A percentile compares a stretch with the other conserved stretches of the same genome.
These are phyloP conservation scores for Labeo catla DNA, from an alignment of 2,113 vertebrate species.

Conservation along the genomic window DNA sequence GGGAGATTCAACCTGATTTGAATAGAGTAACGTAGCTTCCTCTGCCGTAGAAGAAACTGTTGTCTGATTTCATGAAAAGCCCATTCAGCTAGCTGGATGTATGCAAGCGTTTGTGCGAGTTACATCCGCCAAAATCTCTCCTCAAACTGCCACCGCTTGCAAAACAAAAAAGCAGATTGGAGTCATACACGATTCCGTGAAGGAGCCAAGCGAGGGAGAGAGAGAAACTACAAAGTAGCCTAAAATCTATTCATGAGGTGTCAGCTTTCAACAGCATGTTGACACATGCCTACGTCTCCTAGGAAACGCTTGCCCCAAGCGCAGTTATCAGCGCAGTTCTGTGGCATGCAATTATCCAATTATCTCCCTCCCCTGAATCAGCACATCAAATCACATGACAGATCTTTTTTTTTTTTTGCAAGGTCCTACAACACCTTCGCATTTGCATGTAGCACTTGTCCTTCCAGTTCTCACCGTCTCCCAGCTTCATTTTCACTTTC, in stretches of 20 bases:
- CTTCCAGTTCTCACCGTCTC: slow-evolving; percentile 55
- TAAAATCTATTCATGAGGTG: slow-evolving; percentile 72
- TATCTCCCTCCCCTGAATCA: slow-evolving; percentile 73
- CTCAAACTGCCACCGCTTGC: slow-evolving; percentile 20
- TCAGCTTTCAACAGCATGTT: slow-evolving; percentile 69
- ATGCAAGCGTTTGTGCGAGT: slow-evolving; percentile 17
- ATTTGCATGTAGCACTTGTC: slow-evolving; percentile 63
- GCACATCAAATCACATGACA: slow-evolving; percentile 62
- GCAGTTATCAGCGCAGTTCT: slow-evolving; percentile 69
- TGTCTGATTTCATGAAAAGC: slow-evolving; percentile 52
- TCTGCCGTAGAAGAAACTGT: slow-evolving; percentile 41
- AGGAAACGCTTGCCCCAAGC: slow-evolving; percentile 71
- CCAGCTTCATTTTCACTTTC: slow-evolving; percentile 43
- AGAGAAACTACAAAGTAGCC: slow-evolving; percentile 62
- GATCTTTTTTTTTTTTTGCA: slow-evolving; percentile 44
- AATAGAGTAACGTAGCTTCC: slow-evolving; percentile 31
- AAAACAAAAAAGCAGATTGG: slow-evolving; percentile 37
- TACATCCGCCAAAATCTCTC: slow-evolving; percentile 28
- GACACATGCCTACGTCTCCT: slow-evolving; percentile 74
- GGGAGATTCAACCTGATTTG: slow-evolving; percentile 38
- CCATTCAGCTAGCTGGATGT: slow-evolving; percentile 9
- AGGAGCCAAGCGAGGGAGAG: slow-evolving; percentile 9
- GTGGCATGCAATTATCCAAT: slow-evolving; percentile 75
- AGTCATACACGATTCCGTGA: slow-evolving; percentile 17
- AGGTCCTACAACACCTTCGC: slow-evolving; percentile 56